phyloP scores from a whole-genome alignment of 2,797 vertebrate genomes.

The Bovichtus variegatus region DNA sequence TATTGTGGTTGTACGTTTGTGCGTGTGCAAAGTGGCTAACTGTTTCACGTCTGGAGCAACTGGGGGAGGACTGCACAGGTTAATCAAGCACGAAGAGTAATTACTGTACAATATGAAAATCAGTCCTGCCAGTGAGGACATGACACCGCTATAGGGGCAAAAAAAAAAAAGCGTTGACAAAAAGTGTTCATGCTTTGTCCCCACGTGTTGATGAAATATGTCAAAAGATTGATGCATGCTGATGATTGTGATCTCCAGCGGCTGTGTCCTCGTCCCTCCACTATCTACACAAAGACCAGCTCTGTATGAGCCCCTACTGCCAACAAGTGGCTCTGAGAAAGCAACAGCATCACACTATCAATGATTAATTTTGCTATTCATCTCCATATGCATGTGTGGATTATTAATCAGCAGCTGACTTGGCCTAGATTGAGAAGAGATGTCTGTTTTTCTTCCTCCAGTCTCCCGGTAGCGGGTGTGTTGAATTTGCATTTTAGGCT shows the following conservation, averaged over 20 bases:
- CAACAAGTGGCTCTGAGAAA: constrained; percentile 63
- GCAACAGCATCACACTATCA: constrained; percentile 62
- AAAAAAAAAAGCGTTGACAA: not conserved
- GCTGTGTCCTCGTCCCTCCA: constrained; percentile 26
- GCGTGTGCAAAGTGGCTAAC: not conserved
- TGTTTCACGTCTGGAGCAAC: constrained; percentile 5
- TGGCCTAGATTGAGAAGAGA: constrained; percentile 77
- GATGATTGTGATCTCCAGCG: constrained; percentile 18
- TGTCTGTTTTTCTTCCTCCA: constrained; percentile 54
- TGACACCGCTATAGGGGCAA: not conserved
- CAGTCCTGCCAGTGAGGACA: not conserved
- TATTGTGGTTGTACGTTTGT: not conserved
- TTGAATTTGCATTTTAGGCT: constrained; percentile 55
- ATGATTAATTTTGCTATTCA: constrained; percentile 77
- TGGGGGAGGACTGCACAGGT: not conserved
- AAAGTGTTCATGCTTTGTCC: not conserved
- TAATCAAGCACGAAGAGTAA: not conserved
- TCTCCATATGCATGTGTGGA: constrained; percentile 80
- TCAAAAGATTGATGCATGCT: not conserved
- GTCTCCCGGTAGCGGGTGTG: constrained; percentile 37
- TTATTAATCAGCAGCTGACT: constrained; percentile 80
- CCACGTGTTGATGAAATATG: constrained; percentile 9
- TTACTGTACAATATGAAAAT: constrained; percentile 15
- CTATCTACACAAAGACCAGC: constrained; percentile 33
- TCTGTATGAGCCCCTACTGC: constrained; percentile 30